Evolutionary conservation across 1,140 invertebrate species (phyloP), one percentile per base, ranked within the genome.

Genomic region (Pemphigus obesinymphae): DNA sequence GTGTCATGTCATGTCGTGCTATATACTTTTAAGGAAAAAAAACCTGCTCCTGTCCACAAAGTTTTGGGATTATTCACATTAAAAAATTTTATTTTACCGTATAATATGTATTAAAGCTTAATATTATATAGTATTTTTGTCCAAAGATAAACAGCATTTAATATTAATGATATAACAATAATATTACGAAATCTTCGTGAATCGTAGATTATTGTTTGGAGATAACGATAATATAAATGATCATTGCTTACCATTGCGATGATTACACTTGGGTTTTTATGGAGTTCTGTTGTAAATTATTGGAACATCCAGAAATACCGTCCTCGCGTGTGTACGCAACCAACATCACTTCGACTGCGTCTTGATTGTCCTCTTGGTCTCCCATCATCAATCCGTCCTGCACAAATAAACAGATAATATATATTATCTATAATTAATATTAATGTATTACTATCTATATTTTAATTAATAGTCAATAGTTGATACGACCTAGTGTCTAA

Each of bases 321-420:
- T 80, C 76, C 0, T 80, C 76, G 3, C 53, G 76, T 10, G 76
- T 29, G 17, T 80, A 80, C 23, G 76, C 55, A 17, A 80, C 76
- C 34, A 80, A 17, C 76, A 80, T 80, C 17, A 80, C 76, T 80
- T 80, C 76, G 23, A 80, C 76, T 31, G 76, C 55, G 43, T 80
- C 76, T 1, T 80, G 76, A 80, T 80, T 80, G 37, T 80, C 76
- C 20, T 63, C 76, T 80, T 63, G 76, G n/a, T 80, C 76, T 8
- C 55, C 76, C 55, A 80, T 63, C 76, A 80, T 80, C 37, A 80
- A 63, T 43, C 76, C 76, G 17, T 80, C 76, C 76, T 80, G 15
- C 26, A 23, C 37, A 23, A 37, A n/a, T n/a, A 55, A 76, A 37
- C 43, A 48, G 34, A 70, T 45, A 34, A 34, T 13, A 55, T n/a